Evolutionary conservation across 1,140 invertebrate species (phyloP), one percentile per base, ranked within the genome.

Genomic region (Zaprionus taronus): DNA sequence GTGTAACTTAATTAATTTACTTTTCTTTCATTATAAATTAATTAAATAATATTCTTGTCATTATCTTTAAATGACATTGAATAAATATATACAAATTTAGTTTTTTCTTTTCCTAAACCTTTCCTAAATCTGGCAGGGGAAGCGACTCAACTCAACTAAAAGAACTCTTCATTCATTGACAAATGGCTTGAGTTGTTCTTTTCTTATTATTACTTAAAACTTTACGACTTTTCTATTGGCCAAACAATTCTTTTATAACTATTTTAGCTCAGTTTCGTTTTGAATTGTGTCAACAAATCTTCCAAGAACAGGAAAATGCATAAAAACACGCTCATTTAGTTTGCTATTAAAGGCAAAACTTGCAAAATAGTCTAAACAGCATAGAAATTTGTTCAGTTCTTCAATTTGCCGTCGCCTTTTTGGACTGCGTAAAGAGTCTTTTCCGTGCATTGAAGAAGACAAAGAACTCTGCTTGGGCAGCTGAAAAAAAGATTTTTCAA

Each of bases 181-280:
- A 72, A 68, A 79, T 75, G 60, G 74, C 79, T 81, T n/a, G 26
- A 82, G 72, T 72, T 86, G 64, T 26, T 53, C 2, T 26, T 49
- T 55, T 55, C 26, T 14, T 47, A 77, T 79, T 80, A 71, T 53
- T 51, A 66, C 67, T 77, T 77, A 68, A 58, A 66, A 72, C 34
- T 83, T 86, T 77, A 87, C 83, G 83, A 87, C 70, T 62, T 36
- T 53, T 67, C 67, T 80, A 83, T 86, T 79, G 81, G 65, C 69
- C 65, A 69, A 76, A 76, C 64, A 71, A 70, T 79, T 58, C 47
- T 47, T 53, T 66, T 5, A 70, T 70, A 77, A 55, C 53, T 76
- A 65, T 67, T 49, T 49, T 38, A 74, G 31, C 53, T 60, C 22
- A 55, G 47, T 72, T 73, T 28, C 41, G 36, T 12, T 77, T 83